Evolutionary conservation across 2,113 vertebrate genomes (phyloP).

Genomic region (Ondatra zibethicus): DNA sequence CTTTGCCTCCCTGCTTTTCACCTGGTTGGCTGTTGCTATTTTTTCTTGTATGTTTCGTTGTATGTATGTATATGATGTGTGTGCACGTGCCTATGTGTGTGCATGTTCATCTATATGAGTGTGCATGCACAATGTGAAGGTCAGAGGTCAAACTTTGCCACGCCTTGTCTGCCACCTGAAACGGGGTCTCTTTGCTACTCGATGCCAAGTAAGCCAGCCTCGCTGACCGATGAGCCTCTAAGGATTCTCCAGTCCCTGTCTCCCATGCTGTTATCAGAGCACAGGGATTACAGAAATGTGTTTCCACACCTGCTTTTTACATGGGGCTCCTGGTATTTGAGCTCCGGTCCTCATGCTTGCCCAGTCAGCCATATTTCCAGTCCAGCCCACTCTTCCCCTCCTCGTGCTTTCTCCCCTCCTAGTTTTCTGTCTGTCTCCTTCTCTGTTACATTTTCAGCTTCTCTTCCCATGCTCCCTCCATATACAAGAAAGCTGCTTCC

Average conservation of each 20-base stretch:
- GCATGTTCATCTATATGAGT: not conserved
- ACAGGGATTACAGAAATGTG: not conserved
- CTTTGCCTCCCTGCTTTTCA: not conserved
- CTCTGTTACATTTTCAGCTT: slow-evolving; percentile 28
- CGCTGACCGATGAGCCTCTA: too few relatives aligned
- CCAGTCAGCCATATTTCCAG: not conserved
- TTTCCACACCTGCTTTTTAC: too few relatives aligned
- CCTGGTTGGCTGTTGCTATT: not conserved
- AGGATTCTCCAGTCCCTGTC: not conserved
- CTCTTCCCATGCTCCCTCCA: not conserved
- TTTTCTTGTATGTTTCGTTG: not conserved
- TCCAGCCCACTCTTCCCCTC: not conserved
- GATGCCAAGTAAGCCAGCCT: not conserved
- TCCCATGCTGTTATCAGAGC: not conserved
- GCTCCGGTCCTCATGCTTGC: too few relatives aligned
- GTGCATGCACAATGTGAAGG: not conserved
- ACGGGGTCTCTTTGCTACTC: not conserved
- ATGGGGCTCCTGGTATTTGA: not conserved
- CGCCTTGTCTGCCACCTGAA: not conserved
- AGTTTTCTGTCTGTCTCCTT: not conserved
- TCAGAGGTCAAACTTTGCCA: not conserved
- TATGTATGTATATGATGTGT: not conserved
- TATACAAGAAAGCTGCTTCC: not conserved
- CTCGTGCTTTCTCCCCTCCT: not conserved
- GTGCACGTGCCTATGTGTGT: not conserved